Percentiles rank a stretch among this genome's conserved stretches.
phyloP scores from a whole-genome alignment of 1,140 invertebrate species.

The Campoletis sonorensis region DNA sequence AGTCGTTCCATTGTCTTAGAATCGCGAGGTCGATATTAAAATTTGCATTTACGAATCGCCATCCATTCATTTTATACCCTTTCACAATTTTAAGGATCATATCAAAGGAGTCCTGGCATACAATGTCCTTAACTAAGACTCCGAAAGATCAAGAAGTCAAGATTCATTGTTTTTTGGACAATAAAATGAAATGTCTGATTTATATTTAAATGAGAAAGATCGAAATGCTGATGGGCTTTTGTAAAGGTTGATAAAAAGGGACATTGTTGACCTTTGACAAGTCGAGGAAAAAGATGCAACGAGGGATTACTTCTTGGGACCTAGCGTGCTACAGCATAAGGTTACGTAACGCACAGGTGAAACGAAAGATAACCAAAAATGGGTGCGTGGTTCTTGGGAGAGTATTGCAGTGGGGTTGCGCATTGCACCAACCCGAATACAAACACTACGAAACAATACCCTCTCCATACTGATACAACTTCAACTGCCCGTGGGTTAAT shows the following conservation, averaged over 20 bases:
- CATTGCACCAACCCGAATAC: constrained; percentile 61
- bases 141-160: no score
- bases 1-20: not conserved
- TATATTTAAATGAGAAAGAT: no score
- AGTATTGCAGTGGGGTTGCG: constrained; percentile 48
- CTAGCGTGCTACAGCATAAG: no score
- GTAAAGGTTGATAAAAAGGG: no score
- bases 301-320: not conserved
- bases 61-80: not conserved
- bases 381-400: not conserved
- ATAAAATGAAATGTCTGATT: no score
- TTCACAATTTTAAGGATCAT: no score
- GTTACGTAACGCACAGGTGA: not conserved
- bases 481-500: constrained; percentile 42
- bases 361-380: not conserved
- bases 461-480: constrained; percentile 19
- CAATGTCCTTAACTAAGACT: no score
- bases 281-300: not conserved
- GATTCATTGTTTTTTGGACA: no score
- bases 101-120: no score
- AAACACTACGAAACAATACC: constrained; percentile 53
- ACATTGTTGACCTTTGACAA: no score
- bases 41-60: not conserved
- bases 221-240: no score
- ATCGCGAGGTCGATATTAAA: not conserved